Evolutionary conservation across 1,140 invertebrate species (phyloP).

Genomic region (Cydia strobilella): DNA sequence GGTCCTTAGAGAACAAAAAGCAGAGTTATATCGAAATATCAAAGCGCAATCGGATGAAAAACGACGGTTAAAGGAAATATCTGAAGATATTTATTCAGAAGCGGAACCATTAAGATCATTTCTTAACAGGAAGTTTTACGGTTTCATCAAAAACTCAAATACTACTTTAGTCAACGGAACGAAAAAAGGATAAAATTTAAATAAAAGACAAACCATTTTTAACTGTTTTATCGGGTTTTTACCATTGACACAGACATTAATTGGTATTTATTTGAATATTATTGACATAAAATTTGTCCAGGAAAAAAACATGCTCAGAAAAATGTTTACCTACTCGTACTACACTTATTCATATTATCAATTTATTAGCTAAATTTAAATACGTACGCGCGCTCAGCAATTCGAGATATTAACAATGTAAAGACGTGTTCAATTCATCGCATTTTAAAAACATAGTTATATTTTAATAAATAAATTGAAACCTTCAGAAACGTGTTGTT

Average conservation of each 20-base stretch:
- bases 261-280: neutral
- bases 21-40: conserved; percentile 38
- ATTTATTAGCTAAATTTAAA: neutral
- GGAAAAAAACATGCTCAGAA: neutral
- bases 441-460: no score
- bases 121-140: neutral
- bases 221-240: neutral
- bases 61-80: neutral
- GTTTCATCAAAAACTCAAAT: neutral
- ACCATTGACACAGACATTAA: neutral
- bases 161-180: neutral
- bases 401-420: no score
- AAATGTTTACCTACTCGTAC: neutral
- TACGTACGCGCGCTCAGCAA: neutral
- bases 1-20: conserved; percentile 43
- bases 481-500: no score
- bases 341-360: neutral
- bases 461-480: no score
- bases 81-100: neutral
- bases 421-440: no score
- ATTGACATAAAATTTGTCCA: neutral
- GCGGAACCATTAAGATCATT: neutral
- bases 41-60: conserved; percentile 1
- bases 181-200: neutral
- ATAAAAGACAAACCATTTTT: neutral